Evolutionary conservation across 2,113 vertebrate species (phyloP).

Genomic region (Tonatia bakeri): DNA sequence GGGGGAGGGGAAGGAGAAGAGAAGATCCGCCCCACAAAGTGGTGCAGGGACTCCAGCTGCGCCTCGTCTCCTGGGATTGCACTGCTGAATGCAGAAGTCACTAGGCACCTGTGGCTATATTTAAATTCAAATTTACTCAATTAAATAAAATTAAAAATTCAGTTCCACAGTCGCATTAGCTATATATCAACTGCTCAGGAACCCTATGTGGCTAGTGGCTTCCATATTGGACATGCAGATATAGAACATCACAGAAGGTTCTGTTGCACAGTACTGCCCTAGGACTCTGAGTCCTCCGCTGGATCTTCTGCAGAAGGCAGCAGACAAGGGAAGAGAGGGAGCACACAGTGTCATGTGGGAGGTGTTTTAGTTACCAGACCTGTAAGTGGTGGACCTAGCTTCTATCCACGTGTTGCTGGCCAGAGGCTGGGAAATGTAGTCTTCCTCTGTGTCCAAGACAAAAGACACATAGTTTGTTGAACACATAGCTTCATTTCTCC

Average conservation of each 20-base stretch:
- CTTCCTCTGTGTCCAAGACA: neutral
- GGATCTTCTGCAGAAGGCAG: neutral
- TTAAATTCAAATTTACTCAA: neutral
- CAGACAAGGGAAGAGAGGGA: neutral
- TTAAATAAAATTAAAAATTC: neutral
- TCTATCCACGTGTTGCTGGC: neutral
- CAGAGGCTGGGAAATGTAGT: neutral
- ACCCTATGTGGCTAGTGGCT: neutral
- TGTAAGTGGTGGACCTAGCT: neutral
- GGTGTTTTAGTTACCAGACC: neutral
- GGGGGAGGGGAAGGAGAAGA: neutral
- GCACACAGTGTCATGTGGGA: too few relatives aligned
- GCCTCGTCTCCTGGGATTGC: neutral
- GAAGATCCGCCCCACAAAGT: neutral
- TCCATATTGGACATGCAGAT: neutral
- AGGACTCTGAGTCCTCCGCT: neutral
- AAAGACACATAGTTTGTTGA: neutral
- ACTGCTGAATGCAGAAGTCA: neutral
- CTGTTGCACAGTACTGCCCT: neutral
- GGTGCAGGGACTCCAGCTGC: neutral
- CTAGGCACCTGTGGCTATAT: neutral
- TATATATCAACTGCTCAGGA: neutral
- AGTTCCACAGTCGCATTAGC: neutral
- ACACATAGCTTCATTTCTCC: neutral
- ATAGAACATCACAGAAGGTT: neutral